A percentile compares a stretch with the other conserved stretches of the same genome.
phyloP scores from a whole-genome alignment of 2,888 invertebrate species.

The Branchipolynoe longqiensis region DNA sequence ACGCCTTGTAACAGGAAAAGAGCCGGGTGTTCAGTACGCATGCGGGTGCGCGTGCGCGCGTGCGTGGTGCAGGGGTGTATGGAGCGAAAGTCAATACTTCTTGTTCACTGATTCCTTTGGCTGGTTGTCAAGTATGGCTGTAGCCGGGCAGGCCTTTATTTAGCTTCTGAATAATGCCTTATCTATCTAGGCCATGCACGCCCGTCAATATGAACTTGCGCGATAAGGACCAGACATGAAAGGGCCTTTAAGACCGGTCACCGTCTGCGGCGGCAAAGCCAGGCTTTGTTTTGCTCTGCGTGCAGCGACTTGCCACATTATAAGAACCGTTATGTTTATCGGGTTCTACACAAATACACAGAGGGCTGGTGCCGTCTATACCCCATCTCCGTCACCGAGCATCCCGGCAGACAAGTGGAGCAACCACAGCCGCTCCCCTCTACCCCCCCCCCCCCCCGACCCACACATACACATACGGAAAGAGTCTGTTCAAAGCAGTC shows the following conservation, averaged over 20 bases:
- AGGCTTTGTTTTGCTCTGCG: neutral
- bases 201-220: slow-evolving; percentile 19
- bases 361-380: slow-evolving; percentile 8
- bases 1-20: slow-evolving; percentile 12
- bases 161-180: slow-evolving; percentile 12
- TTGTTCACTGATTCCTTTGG: slow-evolving; percentile 42
- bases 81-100: slow-evolving; percentile 48
- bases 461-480: too few species aligned
- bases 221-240: slow-evolving; percentile 16
- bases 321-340: slow-evolving; percentile 2
- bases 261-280: neutral
- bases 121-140: slow-evolving; percentile 37
- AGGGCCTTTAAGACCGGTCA: slow-evolving; percentile 14
- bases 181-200: slow-evolving; percentile 40
- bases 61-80: neutral
- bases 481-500: too few species aligned
- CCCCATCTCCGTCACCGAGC: neutral
- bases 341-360: neutral
- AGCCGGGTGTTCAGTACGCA: slow-evolving; percentile 28
- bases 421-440: neutral
- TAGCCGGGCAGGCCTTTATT: slow-evolving; percentile 10
- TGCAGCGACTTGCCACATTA: neutral
- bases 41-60: neutral
- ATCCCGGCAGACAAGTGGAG: neutral
- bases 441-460: neutral